Evolutionary conservation across 2,113 vertebrate genomes (phyloP), one percentile per base, ranked within the genome.

Genomic region (Dasypus novemcinctus): DNA sequence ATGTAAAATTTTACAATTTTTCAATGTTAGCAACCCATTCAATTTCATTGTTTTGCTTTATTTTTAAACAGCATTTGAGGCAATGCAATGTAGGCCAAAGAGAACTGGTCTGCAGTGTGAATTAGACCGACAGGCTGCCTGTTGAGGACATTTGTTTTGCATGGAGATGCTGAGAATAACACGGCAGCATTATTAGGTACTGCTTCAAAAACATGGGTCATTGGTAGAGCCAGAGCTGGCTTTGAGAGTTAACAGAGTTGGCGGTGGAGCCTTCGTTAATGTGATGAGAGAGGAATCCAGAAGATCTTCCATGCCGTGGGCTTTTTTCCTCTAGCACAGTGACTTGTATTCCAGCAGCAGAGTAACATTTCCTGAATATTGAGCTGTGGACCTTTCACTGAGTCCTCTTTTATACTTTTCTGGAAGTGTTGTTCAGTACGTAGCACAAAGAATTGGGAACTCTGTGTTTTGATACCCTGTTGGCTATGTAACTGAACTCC

Each of bases 131-230:
- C 2, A 25, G 7, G 15, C 80, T 64, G 64, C 78, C 31, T 1
- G 18, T 54, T n/a, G 57, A 54, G 59, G 63, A 8, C 38, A 20
- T 49, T 79, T 76, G 54, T 57, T 87, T 33, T 29, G 21, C 15
- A 13, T 4, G 18, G 52, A 66, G 38, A 57, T 76, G 1, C 20
- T 38, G 10, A 9, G 3, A 27, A 17, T 14, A n/a, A 27, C 7
- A 13, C 0, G 41, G 21, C 43, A 5, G 10, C 52, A 43, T 80
- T 23, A 3, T 7, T 52, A 27, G n/a, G 17, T 27, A 20, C 33
- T 5, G 0, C 1, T 31, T 12, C 18, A 41, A 82, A 52, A 68
- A 21, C 20, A 13, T 0, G 7, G 41, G 12, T 49, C 18, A 0
- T 33, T n/a, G 18, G 79, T 31, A 71, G 85, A 88, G 49, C 14